These are phyloP conservation scores for Mesorhabditis sp. DNA, from an alignment of 2,888 invertebrate species.

Conservation along the genomic window DNA sequence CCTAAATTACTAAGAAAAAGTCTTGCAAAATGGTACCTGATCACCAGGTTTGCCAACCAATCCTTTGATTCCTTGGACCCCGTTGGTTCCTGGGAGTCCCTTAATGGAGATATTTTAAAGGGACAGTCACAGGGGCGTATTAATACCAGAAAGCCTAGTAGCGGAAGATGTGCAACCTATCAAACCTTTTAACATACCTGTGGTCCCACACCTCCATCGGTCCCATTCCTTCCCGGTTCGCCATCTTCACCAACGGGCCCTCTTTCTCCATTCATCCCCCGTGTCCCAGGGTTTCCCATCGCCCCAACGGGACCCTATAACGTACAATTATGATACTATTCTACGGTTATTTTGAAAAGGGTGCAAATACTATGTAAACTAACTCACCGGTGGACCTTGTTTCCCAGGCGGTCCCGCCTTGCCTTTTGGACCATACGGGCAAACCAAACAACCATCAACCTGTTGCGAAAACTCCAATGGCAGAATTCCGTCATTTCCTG, in stretches of 20 bases:
- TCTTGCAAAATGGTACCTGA: not conserved
- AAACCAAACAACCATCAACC: not conserved
- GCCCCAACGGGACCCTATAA: not conserved
- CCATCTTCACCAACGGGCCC: not conserved
- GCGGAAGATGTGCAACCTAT: no score
- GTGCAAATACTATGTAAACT: not conserved
- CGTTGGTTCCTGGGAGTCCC: not conserved
- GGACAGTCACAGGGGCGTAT: no score
- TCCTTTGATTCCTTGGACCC: not conserved
- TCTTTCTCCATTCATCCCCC: not conserved
- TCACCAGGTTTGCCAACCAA: not conserved
- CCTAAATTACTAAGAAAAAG: not conserved
- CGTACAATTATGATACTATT: not conserved
- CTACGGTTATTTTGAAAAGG: not conserved
- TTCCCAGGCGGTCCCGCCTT: not conserved
- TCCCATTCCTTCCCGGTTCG: not conserved
- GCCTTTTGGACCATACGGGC: slow-evolving; percentile 5
- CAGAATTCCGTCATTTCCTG: slow-evolving; percentile 26
- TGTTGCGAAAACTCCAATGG: not conserved
- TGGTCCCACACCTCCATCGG: not conserved
- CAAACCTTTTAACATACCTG: not conserved
- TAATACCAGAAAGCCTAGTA: no score
- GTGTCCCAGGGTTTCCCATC: not conserved
- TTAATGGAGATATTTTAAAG: no score
- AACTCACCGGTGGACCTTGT: not conserved